These are phyloP conservation scores for Aplysia californica DNA, from an alignment of 1,140 invertebrate genomes.

Conservation along the genomic window DNA sequence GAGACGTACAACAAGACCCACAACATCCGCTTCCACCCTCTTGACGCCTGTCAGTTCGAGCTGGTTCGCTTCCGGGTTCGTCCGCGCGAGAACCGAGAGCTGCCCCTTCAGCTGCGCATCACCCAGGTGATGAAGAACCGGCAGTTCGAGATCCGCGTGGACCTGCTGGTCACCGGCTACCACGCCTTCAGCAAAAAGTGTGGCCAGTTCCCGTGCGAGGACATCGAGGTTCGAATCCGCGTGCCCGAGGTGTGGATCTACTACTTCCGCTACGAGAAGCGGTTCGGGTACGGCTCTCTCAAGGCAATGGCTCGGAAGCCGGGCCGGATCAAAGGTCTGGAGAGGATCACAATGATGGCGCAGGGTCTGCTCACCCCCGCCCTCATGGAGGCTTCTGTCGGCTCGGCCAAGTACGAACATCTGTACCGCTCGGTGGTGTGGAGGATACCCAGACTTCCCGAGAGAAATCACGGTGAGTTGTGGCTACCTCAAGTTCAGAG, in stretches of 20 bases:
- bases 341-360: slow-evolving; percentile 78
- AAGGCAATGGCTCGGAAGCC: slow-evolving; percentile 92
- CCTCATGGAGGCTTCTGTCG: slow-evolving; percentile 96
- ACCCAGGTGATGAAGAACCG: slow-evolving; percentile 59
- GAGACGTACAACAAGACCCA: slow-evolving; percentile 91
- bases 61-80: slow-evolving; percentile 95
- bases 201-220: slow-evolving; percentile 81
- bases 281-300: slow-evolving; percentile 98
- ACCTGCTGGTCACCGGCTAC: slow-evolving; percentile 96
- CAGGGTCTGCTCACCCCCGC: slow-evolving; percentile 84
- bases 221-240: slow-evolving; percentile 96
- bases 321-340: slow-evolving; percentile 73
- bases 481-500: too few species aligned
- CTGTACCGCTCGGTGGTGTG: slow-evolving; percentile 97
- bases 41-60: slow-evolving; percentile 92
- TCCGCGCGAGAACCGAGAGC: slow-evolving; percentile 95
- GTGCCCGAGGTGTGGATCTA: slow-evolving; percentile 99
- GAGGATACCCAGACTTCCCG: slow-evolving; percentile 95
- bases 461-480: slow-evolving; percentile 91
- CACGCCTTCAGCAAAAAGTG: slow-evolving; percentile 93
- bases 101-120: slow-evolving; percentile 91
- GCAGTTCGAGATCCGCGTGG: slow-evolving; percentile 90
- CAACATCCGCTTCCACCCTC: slow-evolving; percentile 96
- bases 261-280: slow-evolving; percentile 97
- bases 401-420: slow-evolving; percentile 99